Base-by-base conservation (phyloP, 2,797 vertebrate species). In the Merluccius polli region DNA sequence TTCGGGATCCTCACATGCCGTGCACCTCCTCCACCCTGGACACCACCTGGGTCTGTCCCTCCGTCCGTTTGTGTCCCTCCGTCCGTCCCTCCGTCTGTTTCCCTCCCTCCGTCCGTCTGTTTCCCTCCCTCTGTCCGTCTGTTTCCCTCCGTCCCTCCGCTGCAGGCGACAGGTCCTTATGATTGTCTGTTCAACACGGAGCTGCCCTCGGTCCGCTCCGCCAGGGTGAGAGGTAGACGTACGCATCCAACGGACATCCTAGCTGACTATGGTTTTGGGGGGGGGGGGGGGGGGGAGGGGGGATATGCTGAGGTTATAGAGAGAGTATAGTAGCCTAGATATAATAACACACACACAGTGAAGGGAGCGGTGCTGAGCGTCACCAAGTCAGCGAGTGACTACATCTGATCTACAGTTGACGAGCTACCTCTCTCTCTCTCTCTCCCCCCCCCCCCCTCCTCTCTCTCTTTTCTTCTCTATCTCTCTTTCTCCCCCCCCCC, bases 371-470 rank as follows among this genome's bases (percentile, higher is more conserved):
- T 59, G 52, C 52, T 59, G 77, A 81, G 78, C 76, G 29, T 74
- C 73, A 75, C 29, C 69, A 71, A 78, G 79, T 72, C 59, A 70
- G 79, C 68, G 73, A 65, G 24, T 27, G 59, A 65, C 59, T 65
- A 65, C 59, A 65, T n/a, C 59, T 65, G 59, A 65, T 65, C n/a
- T n/a, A 59, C 52, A n/a, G 21, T 65, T 65, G 12, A 65, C 59
- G n/a, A 27, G n/a, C 59, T 11, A n/a, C 27, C 52, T 48, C 13
- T 48, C 41, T 48, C 41, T 48, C 41, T 48, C 41, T 48, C 41
- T 48, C 41, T 48, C 41, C 18, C 41, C 18, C 41, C 36, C 1
- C 36, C 10, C 36, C 10, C 36, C 36, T 38, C 36, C 7, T 38
- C 36, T 38, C 36, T 38, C 36, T 38, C 36, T 38, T 9, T 52